Percentiles rank a stretch among this genome's conserved stretches.
Conservation (phyloP, 2,113 vertebrate species). For the Telmatochromis sp. region DNA sequence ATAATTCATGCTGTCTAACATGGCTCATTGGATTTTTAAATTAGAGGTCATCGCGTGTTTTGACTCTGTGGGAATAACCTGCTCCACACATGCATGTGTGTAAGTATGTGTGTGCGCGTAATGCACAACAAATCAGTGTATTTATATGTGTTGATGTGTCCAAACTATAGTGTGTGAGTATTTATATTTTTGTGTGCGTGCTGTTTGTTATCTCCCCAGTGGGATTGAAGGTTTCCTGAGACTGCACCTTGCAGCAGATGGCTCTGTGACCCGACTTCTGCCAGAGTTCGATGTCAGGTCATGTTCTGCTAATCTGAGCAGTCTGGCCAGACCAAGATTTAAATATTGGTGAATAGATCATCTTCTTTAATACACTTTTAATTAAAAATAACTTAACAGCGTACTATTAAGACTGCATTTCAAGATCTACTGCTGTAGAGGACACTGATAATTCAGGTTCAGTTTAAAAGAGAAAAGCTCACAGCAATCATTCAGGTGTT, state of each 20-base stretch:
- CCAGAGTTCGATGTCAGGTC: background rate
- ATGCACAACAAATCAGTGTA: background rate
- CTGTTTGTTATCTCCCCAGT: background rate
- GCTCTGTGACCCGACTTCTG: background rate
- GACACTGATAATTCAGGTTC: background rate
- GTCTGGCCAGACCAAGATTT: background rate
- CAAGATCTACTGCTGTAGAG: background rate
- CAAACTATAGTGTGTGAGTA: background rate
- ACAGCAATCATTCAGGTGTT: background rate
- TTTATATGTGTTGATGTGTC: background rate
- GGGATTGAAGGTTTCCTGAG: constrained; percentile 8
- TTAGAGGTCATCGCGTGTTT: constrained; percentile 61
- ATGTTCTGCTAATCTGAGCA: background rate
- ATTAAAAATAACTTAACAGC: background rate
- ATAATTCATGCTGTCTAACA: constrained; percentile 60
- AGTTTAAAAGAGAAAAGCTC: background rate
- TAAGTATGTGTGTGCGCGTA: background rate
- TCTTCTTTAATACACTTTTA: background rate
- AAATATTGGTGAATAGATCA: background rate
- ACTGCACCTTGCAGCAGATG: constrained; percentile 14
- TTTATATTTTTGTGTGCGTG: background rate
- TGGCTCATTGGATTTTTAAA: constrained; percentile 52
- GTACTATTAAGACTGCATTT: background rate
- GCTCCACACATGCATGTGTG: background rate
- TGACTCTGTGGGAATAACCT: constrained; percentile 30